Conservation (phyloP, 2,797 vertebrate genomes). For the Loriculus beryllinus region DNA sequence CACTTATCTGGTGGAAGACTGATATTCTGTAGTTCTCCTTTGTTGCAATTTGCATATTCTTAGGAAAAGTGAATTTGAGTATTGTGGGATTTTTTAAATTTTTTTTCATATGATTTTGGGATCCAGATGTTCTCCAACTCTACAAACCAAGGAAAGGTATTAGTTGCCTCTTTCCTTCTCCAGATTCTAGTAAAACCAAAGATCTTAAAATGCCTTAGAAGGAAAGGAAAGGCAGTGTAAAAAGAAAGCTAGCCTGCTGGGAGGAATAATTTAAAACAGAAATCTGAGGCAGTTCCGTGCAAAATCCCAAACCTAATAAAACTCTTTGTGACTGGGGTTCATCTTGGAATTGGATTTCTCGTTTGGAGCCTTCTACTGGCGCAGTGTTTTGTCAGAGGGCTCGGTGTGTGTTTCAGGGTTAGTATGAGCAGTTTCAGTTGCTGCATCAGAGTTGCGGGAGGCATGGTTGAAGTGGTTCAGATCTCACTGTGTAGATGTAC, state of each 20-base stretch:
- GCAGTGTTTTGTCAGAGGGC: background rate
- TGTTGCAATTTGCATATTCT: background rate
- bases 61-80: background rate
- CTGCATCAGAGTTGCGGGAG: background rate
- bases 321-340: background rate
- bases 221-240: background rate
- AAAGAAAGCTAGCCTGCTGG: background rate
- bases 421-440: background rate
- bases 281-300: background rate
- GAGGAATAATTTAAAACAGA: constrained; percentile 4
- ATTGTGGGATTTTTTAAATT: background rate
- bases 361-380: background rate
- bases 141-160: background rate
- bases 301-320: background rate
- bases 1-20: background rate
- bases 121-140: background rate
- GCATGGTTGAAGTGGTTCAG: background rate
- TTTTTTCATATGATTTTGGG: background rate
- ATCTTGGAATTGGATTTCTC: background rate
- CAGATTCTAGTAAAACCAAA: background rate
- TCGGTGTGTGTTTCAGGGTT: fast-evolving
- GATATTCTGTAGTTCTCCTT: background rate
- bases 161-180: background rate
- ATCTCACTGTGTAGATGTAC: fast-evolving
- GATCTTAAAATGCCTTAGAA: background rate